Evolutionary conservation across 2,888 invertebrate species (phyloP).

Genomic region (Cantharis nigra): DNA sequence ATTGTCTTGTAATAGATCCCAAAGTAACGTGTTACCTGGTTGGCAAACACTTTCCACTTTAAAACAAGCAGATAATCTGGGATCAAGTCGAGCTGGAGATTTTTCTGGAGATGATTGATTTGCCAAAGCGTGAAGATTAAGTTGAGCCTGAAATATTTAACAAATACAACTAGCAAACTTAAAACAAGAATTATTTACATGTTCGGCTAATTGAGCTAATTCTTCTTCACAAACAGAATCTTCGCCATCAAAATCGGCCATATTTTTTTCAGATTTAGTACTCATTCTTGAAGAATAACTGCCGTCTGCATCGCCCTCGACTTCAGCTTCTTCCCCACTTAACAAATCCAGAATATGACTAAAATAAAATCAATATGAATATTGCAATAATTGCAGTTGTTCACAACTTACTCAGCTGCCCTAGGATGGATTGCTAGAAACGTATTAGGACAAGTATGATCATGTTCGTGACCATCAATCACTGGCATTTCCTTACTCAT

Average conservation of each 20-base stretch:
- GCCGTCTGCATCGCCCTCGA: constrained; percentile 63
- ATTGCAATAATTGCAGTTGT: neutral
- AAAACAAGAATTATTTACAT: constrained; percentile 53
- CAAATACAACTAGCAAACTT: neutral
- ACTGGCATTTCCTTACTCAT: constrained; percentile 53
- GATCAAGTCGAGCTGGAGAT: constrained; percentile 52
- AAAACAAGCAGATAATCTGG: constrained; percentile 53
- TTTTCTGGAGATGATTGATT: constrained; percentile 51
- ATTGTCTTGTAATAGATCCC: constrained; percentile 93
- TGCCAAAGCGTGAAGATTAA: constrained; percentile 50
- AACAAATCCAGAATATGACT: constrained; percentile 70
- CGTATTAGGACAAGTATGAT: constrained; percentile 45
- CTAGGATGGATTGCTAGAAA: constrained; percentile 51
- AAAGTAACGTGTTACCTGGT: constrained; percentile 88
- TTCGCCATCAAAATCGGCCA: constrained; percentile 92
- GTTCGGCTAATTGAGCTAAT: constrained; percentile 74
- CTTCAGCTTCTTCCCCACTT: constrained; percentile 70
- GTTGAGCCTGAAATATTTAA: constrained; percentile 44
- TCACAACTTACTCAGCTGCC: constrained; percentile 44
- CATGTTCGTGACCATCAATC: constrained; percentile 44
- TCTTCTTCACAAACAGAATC: constrained; percentile 87
- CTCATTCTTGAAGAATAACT: constrained; percentile 93
- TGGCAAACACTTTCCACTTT: constrained; percentile 74
- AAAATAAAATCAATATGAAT: constrained; percentile 28
- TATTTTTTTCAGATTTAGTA: constrained; percentile 91